Base-by-base conservation (phyloP, 2,888 invertebrate species). In the Diogma glabrata region DNA sequence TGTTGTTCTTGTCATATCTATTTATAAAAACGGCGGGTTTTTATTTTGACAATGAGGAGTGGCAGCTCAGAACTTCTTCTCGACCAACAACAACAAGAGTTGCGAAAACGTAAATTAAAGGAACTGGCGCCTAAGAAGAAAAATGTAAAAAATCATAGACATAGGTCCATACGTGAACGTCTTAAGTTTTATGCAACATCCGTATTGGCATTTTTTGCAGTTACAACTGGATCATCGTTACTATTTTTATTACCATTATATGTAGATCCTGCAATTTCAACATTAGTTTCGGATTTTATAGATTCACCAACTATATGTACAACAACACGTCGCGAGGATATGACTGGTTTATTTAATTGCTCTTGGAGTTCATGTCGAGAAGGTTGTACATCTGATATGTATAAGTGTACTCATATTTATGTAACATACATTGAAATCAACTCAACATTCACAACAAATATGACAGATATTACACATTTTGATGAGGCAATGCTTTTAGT, bases 341-440 rank as follows among this genome's bases (percentile, higher is more conserved):
- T 86, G 26, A 82, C 87, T 65, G 91, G 91, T 4, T 73, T 91
- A 54, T 85, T 85, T 53, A 91, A 91, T 67, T 92, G 91, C 66
- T 86, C 89, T 50, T 91, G 91, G 91, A 83, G 89, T 47, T 90
- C 90, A 40, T 92, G 91, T 64, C 78, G 88, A 60, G 90, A 90
- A 71, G 91, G 91, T 45, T 91, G 91, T 67, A 91, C 91, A 9
- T 84, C 86, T 47, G 88, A 89, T 63, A 78, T 81, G 54, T 80
- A 79, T 66, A 74, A 75, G 57, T 81, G 81, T 67, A 77, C 76
- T 47, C 81, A 80, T 66, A 78, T 81, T 57, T 79, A 77, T 67
- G 81, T 81, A 61, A 75, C 68, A 61, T 70, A 69, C 61, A 66
- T 70, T 51, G 69, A 68, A 57, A 64, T 66, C 55, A 70, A 70